Base-by-base conservation (phyloP, 2,797 vertebrate species). In the Nasua narica region DNA sequence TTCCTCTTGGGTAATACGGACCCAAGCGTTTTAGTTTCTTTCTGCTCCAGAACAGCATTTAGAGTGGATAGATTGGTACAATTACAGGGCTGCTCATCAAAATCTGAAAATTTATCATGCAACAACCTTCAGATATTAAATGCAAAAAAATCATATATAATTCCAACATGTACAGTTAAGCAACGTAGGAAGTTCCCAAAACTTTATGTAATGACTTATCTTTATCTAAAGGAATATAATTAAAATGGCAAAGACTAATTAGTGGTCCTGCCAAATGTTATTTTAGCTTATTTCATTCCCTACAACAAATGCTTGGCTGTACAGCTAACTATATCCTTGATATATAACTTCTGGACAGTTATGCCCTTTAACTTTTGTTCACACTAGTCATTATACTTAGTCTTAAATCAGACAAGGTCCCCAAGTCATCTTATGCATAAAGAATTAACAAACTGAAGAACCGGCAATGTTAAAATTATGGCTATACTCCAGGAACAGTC, bases 311-410 rank as follows among this genome's bases (percentile, higher is more conserved):
- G 43, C 27, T 70, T 72, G 90, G n/a, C n/a, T 84, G 29, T 84
- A 69, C 6, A 40, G 60, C 60, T 70, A 46, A 52, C 72, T 93
- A 62, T 27, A 46, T 5, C 13, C 29, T 91, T 93, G 56, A 90
- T 81, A 79, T 27, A 58, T 46, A 88, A 87, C n/a, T 43, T 48
- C 3, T 69, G 48, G 72, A 58, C 16, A 81, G 62, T 43, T 84
- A 25, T 84, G 46, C 48, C 87, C 50, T 93, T 97, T 82, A 89
- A 82, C n/a, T 89, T 67, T 60, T 90, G 29, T 69, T 76, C 79
- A 77, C 12, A 82, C 46, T 70, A 54, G 35, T 60, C 67, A 89
- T 52, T 65, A 25, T 70, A 18, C 15, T 96, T 62, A 35, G 50
- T 50, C 43, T 92, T 87, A 89, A 78, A 83, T 86, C 48, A 77